These are phyloP conservation scores for Sinotaia quadrata DNA, from an alignment of 2,888 invertebrate genomes.

Conservation along the genomic window DNA sequence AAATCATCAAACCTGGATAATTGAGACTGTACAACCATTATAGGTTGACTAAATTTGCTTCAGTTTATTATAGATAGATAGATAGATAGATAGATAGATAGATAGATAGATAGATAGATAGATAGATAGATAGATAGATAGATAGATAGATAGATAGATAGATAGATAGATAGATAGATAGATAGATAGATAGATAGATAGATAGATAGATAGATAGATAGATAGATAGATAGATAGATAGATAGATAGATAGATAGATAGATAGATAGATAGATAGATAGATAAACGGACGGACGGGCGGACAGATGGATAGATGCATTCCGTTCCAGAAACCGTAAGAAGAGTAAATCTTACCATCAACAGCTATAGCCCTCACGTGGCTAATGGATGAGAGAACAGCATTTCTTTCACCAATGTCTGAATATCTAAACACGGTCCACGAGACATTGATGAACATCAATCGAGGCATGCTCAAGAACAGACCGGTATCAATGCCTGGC, in stretches of 20 bases:
- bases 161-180: no score
- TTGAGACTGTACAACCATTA: no score
- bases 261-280: background rate
- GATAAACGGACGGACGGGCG: no score
- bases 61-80: no score
- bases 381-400: conserved; percentile 2
- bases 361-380: background rate
- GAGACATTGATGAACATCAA: conserved; percentile 13
- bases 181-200: no score
- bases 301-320: background rate
- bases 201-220: conserved; percentile 1
- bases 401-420: background rate
- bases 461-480: conserved; percentile 11
- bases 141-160: no score
- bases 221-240: background rate
- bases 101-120: no score
- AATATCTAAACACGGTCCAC: conserved; percentile 16
- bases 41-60: no score
- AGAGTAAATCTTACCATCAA: conserved; percentile 17
- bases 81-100: no score
- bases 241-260: conserved; percentile 4
- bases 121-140: no score
- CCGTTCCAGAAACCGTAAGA: background rate
- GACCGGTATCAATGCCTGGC: background rate
- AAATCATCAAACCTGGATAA: no score